Conservation (phyloP, 1,140 invertebrate genomes). For the Pectinophora gossypiella region DNA sequence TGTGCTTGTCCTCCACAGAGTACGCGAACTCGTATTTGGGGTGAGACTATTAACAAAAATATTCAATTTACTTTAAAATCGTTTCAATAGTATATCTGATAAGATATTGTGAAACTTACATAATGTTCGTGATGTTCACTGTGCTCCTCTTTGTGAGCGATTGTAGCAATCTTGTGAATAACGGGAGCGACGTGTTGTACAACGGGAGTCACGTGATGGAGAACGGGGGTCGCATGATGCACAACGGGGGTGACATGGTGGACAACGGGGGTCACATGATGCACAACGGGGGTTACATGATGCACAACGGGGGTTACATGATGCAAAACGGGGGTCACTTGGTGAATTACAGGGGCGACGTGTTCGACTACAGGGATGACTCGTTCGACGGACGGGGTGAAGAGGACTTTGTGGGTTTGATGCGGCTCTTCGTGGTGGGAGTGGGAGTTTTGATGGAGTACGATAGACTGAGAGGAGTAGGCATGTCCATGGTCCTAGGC, state of each 20-base stretch:
- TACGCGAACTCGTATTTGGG: constrained; percentile 67
- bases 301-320: neutral
- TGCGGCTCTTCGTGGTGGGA: constrained; percentile 2
- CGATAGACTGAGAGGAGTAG: constrained; percentile 22
- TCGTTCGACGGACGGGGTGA: neutral
- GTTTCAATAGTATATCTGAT: too few relatives aligned
- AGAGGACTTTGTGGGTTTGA: neutral
- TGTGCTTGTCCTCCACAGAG: constrained; percentile 53
- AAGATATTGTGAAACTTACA: constrained; percentile 16
- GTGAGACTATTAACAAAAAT: constrained; percentile 22
- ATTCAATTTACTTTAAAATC: neutral
- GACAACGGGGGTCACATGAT: neutral
- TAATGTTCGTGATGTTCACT: constrained; percentile 30
- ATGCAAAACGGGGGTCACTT: neutral
- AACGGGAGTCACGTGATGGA: constrained; percentile 3
- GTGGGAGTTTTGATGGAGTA: constrained; percentile 10
- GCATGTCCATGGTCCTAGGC: constrained; percentile 21
- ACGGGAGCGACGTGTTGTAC: constrained; percentile 25
- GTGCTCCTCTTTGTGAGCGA: constrained; percentile 11
- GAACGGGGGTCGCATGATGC: constrained; percentile 17
- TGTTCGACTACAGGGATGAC: neutral
- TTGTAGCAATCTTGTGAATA: constrained; percentile 19
- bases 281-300: neutral
- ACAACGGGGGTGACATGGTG: constrained; percentile 12
- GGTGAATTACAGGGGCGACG: neutral